Evolutionary conservation across 2,888 invertebrate genomes (phyloP).

Genomic region (Xestobium rufovillosum): DNA sequence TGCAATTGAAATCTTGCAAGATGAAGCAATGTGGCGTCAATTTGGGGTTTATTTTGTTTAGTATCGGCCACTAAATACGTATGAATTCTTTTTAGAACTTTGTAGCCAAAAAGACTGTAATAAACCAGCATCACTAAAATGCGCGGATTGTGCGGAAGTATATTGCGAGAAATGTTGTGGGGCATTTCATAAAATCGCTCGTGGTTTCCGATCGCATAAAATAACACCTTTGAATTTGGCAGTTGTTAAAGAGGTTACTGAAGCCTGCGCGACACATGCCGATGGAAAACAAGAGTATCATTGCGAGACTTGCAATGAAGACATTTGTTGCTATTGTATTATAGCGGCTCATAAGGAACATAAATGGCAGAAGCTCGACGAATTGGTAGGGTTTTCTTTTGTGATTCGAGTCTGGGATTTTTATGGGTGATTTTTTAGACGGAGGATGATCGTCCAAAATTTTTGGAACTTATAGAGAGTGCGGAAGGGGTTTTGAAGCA

Average conservation of each 20-base stretch:
- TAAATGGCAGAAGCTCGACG: constrained; percentile 22
- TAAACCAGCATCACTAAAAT: constrained; percentile 21
- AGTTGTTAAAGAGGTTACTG: not conserved
- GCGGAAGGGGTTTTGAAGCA: constrained; percentile 31
- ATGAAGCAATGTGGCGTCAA: too few species aligned
- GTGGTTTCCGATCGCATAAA: constrained; percentile 30
- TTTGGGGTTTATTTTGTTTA: too few species aligned
- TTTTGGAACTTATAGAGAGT: constrained; percentile 25
- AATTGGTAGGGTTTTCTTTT: too few species aligned
- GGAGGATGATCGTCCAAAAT: constrained; percentile 25
- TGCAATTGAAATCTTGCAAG: too few species aligned
- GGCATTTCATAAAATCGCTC: constrained; percentile 31
- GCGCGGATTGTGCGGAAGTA: constrained; percentile 25
- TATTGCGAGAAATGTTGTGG: constrained; percentile 25
- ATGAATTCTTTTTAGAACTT: not conserved
- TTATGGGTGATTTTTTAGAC: constrained; percentile 39
- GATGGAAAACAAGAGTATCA: constrained; percentile 31
- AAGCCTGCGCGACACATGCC: constrained; percentile 21
- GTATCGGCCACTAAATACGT: too few species aligned
- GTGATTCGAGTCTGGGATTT: too few species aligned
- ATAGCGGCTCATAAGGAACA: constrained; percentile 37
- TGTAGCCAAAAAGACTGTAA: constrained; percentile 17
- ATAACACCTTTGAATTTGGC: constrained; percentile 11
- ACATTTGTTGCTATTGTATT: constrained; percentile 39
- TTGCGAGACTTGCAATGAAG: constrained; percentile 35